phyloP scores from a whole-genome alignment of 2,888 invertebrate species.

The Eulithis testata region DNA sequence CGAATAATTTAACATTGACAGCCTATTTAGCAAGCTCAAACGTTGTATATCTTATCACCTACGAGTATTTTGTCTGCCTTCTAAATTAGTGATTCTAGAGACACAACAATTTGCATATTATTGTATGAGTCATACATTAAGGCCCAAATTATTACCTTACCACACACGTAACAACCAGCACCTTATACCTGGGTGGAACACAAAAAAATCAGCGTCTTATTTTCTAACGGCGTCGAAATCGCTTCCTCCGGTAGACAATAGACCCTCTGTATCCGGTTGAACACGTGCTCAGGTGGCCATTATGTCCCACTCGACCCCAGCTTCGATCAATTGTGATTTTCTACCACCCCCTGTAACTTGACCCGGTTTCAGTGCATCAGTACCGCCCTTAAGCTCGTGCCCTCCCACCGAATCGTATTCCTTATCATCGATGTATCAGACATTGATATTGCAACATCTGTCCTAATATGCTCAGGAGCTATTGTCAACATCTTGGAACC shows the following conservation, averaged over 20 bases:
- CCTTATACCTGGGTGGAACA: constrained; percentile 48
- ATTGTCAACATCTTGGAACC: constrained; percentile 61
- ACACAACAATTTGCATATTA: constrained; percentile 17
- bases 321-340: constrained; percentile 61
- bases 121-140: constrained; percentile 24
- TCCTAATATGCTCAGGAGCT: constrained; percentile 48
- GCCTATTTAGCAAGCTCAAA: too few relatives aligned
- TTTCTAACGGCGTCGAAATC: constrained; percentile 76
- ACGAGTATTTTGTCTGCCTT: background rate
- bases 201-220: constrained; percentile 74
- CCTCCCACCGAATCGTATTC: constrained; percentile 72
- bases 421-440: constrained; percentile 49
- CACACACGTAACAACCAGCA: constrained; percentile 49
- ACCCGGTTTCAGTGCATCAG: constrained; percentile 62
- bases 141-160: constrained; percentile 35
- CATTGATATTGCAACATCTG: constrained; percentile 70
- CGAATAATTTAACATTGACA: too few relatives aligned
- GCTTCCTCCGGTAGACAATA: constrained; percentile 81
- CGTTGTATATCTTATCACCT: too few relatives aligned
- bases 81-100: constrained; percentile 16
- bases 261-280: constrained; percentile 76
- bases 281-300: constrained; percentile 84
- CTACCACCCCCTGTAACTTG: constrained; percentile 77
- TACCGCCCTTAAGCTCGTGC: constrained; percentile 74
- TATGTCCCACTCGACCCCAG: constrained; percentile 67